phyloP scores from a whole-genome alignment of 2,113 vertebrate genomes.

The Scolopax mira region DNA sequence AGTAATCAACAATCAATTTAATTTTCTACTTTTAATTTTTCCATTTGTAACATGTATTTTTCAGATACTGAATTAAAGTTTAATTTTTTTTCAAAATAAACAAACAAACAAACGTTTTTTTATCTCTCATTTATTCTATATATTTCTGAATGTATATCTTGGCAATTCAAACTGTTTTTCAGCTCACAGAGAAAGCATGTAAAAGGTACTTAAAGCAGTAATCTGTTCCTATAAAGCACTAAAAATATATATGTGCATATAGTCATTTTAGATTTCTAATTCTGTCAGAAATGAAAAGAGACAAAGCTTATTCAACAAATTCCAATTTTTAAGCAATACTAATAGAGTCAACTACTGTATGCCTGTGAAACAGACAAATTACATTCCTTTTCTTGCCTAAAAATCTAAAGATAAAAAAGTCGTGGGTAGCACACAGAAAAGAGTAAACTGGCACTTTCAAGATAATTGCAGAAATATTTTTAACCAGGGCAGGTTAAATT shows the following conservation, averaged over 20 bases:
- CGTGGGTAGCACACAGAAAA: background rate
- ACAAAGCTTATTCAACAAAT: background rate
- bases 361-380: background rate
- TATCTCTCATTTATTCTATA: background rate
- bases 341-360: background rate
- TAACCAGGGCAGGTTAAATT: background rate
- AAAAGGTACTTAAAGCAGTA: background rate
- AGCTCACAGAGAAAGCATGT: background rate
- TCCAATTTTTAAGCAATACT: background rate
- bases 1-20: background rate
- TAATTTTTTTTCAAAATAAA: background rate
- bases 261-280: background rate
- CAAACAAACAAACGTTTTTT: background rate
- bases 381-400: accelerated
- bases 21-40: background rate
- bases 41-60: background rate
- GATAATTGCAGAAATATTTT: background rate
- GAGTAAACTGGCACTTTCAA: background rate
- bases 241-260: accelerated
- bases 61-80: background rate
- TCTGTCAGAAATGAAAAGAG: background rate
- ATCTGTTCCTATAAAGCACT: background rate
- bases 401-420: background rate
- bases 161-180: background rate
- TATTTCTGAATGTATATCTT: background rate